Percentiles rank a stretch among this genome's conserved stretches.
These are phyloP conservation scores for Parotocinclus haroldoi DNA, from an alignment of 2,797 vertebrate species.

Conservation along the genomic window DNA sequence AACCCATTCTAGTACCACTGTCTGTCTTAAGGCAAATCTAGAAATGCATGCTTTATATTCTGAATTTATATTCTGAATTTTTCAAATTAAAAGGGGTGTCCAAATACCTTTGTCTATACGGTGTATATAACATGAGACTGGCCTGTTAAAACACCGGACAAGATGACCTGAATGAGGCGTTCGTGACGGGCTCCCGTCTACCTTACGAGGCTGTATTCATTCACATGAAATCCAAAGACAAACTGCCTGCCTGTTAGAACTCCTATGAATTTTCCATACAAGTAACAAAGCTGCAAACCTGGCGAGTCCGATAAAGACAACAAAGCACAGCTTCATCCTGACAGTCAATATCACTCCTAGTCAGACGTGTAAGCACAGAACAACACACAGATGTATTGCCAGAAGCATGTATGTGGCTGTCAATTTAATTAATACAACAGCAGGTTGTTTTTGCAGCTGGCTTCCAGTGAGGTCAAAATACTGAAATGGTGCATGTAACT, in stretches of 20 bases:
- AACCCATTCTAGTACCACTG: no score
- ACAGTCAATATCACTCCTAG: constrained; percentile 6
- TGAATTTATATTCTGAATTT: no score
- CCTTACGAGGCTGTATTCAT: no score
- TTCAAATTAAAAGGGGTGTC: no score
- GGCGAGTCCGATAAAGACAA: constrained; percentile 15
- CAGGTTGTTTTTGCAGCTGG: neutral
- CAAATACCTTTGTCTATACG: no score
- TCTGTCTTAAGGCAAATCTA: no score
- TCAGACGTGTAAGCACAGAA: neutral
- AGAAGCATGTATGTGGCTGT: constrained; percentile 28
- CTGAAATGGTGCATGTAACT: constrained; percentile 4
- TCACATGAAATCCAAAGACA: no score
- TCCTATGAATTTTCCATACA: constrained; percentile 1
- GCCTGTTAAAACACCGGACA: no score
- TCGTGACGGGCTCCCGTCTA: no score
- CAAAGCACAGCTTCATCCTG: constrained; percentile 5
- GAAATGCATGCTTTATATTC: no score
- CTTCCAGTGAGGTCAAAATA: constrained; percentile 25
- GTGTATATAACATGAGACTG: no score
- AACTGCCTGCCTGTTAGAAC: neutral
- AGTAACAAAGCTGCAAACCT: constrained; percentile 4
- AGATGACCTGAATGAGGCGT: no score
- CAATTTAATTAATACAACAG: constrained; percentile 34
- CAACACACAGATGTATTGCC: constrained; percentile 5